Evolutionary conservation across 1,140 invertebrate species (phyloP), one percentile per base, ranked within the genome.

Genomic region (Brachionus koreanus): DNA sequence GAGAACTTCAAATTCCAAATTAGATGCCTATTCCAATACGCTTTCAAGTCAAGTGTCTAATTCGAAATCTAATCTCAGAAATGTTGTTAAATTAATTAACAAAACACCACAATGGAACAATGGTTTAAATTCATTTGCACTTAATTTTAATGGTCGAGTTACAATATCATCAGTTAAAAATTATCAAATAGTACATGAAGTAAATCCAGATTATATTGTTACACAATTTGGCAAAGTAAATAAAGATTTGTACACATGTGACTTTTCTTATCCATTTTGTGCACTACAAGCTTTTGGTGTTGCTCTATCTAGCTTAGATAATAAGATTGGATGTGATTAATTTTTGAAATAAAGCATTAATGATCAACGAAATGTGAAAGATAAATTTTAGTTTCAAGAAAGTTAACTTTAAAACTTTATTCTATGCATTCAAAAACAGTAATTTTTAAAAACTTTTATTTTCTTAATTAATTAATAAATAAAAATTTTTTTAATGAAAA

Each of bases 191-290:
- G 29, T 65, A 19, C 76, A 79, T 19, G 76, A 79, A 42, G 19
- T 23, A 35, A 79, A 79, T 37, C 46, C 61, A 0, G 61, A 79
- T 42, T 79, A 79, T 79, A 16, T 79, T 25, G 76, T 79, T 13
- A 79, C 39, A 13, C 76, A 79, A 65, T 79, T 79, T 65, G 76
- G 76, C 37, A 79, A 79, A 61, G 49, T 79, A n/a, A 79, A 79
- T 23, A 79, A 79, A 42, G 76, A 79, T 79, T 79, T 79, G 5
- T 79, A 79, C 25, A 79, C 76, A 23, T 79, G 76, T 79, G 76
- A 79, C 39, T 79, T n/a, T 79, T 61, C 49, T 9, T 79, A 79
- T 79, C 76, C 76, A 23, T 23, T 79, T 16, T 79, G 76, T 43
- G 76, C 76, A 37, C 57, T 79, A 12, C 76, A 79, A 42, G 76